phyloP scores from a whole-genome alignment of 1,140 invertebrate genomes.

The Ditylenchus dipsaci region DNA sequence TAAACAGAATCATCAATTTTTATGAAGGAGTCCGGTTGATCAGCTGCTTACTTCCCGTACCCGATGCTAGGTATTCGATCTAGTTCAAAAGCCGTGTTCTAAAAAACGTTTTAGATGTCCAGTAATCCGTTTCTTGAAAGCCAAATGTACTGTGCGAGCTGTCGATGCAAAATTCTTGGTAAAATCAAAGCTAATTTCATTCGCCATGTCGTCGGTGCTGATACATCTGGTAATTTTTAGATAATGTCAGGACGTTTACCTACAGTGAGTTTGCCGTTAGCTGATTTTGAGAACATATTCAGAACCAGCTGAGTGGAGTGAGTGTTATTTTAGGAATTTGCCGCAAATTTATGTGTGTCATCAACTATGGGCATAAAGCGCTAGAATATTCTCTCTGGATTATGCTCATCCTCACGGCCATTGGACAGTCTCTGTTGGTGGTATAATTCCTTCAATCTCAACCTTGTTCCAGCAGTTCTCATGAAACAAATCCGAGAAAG shows the following conservation, averaged over 20 bases:
- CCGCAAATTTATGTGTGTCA: constrained; percentile 30
- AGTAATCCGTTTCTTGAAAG: constrained; percentile 20
- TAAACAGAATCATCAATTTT: constrained; percentile 23
- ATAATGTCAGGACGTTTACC: no score
- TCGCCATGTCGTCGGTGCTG: constrained; percentile 15
- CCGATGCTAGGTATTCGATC: constrained; percentile 19
- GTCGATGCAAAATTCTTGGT: constrained; percentile 30
- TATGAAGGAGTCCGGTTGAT: constrained; percentile 20
- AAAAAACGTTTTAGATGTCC: constrained; percentile 11
- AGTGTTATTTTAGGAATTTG: neutral
- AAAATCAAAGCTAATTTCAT: constrained; percentile 31
- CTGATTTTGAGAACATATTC: neutral
- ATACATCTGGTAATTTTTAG: constrained; percentile 20
- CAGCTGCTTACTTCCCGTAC: constrained; percentile 20
- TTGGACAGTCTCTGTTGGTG: constrained; percentile 40
- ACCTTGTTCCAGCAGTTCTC: constrained; percentile 3
- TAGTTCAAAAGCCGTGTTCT: no score
- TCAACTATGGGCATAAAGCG: constrained; percentile 34
- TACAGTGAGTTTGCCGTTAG: neutral
- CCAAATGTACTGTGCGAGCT: constrained; percentile 22
- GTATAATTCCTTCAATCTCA: constrained; percentile 32
- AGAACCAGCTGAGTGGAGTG: neutral
- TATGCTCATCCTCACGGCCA: constrained; percentile 3
- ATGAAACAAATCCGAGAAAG: constrained; percentile 9
- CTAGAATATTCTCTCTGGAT: constrained; percentile 20